Percentiles rank a stretch among this genome's conserved stretches.
Conservation (phyloP, 2,888 invertebrate species). For the Vesta saturnalis region DNA sequence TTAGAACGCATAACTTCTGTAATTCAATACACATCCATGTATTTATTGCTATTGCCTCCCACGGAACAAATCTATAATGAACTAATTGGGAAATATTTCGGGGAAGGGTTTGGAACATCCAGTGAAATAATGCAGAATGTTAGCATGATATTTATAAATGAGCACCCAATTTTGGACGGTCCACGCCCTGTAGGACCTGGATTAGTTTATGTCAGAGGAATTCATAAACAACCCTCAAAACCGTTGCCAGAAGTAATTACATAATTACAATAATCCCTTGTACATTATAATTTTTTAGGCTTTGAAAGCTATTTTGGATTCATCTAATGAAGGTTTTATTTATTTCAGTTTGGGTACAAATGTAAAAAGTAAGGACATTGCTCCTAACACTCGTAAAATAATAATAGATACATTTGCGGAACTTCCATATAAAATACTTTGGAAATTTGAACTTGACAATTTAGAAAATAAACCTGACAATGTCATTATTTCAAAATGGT, state of each 20-base stretch:
- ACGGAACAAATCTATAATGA: background rate
- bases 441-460: constrained; percentile 60
- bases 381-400: constrained; percentile 48
- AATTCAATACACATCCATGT: too few species aligned
- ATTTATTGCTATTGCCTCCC: background rate
- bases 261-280: background rate
- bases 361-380: constrained; percentile 55
- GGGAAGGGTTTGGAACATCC: background rate
- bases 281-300: constrained; percentile 47
- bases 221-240: background rate
- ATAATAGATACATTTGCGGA: constrained; percentile 56
- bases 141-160: constrained; percentile 9
- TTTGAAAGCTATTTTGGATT: constrained; percentile 54
- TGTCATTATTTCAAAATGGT: constrained; percentile 59
- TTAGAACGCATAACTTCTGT: background rate
- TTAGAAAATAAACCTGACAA: constrained; percentile 55
- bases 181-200: background rate
- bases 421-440: constrained; percentile 60
- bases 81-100: background rate
- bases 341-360: constrained; percentile 62
- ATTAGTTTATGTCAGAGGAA: constrained; percentile 6
- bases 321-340: constrained; percentile 56
- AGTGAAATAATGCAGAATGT: constrained; percentile 3
- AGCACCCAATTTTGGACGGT: background rate
- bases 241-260: constrained; percentile 3